Percentiles rank a stretch among this genome's conserved stretches.
These are phyloP conservation scores for Habropoda laboriosa DNA, from an alignment of 1,140 invertebrate genomes.

Conservation along the genomic window DNA sequence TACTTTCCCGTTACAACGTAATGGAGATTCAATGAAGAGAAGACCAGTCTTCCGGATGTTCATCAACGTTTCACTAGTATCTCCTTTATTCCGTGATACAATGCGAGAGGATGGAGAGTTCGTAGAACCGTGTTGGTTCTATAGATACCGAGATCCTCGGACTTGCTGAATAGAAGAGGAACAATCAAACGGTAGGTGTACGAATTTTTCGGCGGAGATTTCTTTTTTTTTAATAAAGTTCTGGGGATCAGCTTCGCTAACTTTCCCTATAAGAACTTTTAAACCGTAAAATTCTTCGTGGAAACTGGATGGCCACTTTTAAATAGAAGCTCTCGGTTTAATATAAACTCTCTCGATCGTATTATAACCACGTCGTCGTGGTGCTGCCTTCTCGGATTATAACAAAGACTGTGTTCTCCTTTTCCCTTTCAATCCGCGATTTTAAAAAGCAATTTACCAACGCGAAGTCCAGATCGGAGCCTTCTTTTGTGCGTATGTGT, in stretches of 20 bases:
- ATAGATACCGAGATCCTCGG: background rate
- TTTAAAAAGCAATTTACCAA: conserved; percentile 51
- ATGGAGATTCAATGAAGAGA: conserved; percentile 9
- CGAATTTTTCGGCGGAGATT: background rate
- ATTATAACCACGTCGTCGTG: background rate
- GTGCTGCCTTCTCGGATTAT: background rate
- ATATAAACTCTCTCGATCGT: background rate
- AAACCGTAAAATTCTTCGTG: too few relatives aligned
- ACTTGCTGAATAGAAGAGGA: background rate
- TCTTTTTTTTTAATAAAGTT: background rate
- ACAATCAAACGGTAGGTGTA: background rate
- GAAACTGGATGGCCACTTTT: background rate
- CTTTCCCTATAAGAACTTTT: background rate
- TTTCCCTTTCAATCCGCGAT: too few relatives aligned
- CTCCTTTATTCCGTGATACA: conserved; percentile 9
- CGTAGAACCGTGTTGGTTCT: conserved; percentile 13
- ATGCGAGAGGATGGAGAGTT: too few relatives aligned
- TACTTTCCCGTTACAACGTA: background rate
- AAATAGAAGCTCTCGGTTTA: background rate
- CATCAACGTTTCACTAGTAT: conserved; percentile 15
- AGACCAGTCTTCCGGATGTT: background rate
- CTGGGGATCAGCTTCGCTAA: background rate
- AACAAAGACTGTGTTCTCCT: too few relatives aligned
- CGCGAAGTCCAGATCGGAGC: conserved; percentile 15
- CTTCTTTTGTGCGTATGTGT: background rate